Evolutionary conservation across 2,113 vertebrate species (phyloP), one percentile per base, ranked within the genome.

Genomic region (Pipra filicauda): DNA sequence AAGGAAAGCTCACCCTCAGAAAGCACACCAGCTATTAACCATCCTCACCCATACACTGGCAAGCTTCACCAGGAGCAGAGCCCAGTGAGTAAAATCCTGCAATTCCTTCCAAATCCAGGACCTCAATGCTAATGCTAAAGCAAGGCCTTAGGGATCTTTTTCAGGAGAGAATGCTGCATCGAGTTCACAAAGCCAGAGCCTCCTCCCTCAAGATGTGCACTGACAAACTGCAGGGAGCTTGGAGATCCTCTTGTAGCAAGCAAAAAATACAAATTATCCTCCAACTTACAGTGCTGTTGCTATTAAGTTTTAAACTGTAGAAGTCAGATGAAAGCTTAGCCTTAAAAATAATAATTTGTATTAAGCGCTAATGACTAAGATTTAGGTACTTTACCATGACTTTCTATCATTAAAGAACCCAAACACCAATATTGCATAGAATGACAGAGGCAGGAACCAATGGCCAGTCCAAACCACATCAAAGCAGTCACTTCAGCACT

Each of bases 151-250:
- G 1, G 1, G 54, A 39, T 75, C 49, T 37, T 74, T 61, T 57
- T 21, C 15, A 24, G 62, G 3, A 33, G 51, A 49, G 41, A 79
- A 66, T 5, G 24, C 51, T 58, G 70, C 43, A 49, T 20, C 14
- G 54, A 54, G 70, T 87, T 87, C 12, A 9, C 48, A 51, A 12
- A 73, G 66, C 54, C 82, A 61, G 66, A 89, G 58, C 48, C 65
- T 92, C 67, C 85, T 76, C 59, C 37, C 71, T 74, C 48, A 51
- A 39, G 73, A 81, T 8, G 17, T 2, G 28, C 3, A 6, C 31
- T 41, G 71, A 79, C 54, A 81, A 91, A 82, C 77, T 31, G 46
- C 51, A 76, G 71, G 58, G 75, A 94, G 62, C 84, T 46, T 73
- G 70, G 78, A 85, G 72, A 64, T 64, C 51, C 94, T 84, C 31